Evolutionary conservation across 1,140 invertebrate species (phyloP).

Genomic region (Drosophila varians): DNA sequence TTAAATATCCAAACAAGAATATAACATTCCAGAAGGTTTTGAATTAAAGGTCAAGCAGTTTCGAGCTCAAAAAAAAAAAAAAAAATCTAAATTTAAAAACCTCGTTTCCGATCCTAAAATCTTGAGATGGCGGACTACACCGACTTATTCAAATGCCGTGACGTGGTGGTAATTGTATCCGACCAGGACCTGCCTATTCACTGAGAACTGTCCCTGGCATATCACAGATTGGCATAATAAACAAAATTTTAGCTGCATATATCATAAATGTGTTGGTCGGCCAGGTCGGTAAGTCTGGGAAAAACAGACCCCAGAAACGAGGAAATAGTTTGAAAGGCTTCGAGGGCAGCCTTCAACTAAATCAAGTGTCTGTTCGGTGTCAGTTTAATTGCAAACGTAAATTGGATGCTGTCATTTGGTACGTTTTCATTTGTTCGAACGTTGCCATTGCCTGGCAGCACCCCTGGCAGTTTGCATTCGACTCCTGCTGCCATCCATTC

Average conservation of each 20-base stretch:
- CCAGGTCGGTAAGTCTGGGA: constrained; percentile 29
- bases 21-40: neutral
- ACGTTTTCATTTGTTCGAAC: constrained; percentile 75
- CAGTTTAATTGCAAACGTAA: constrained; percentile 82
- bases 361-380: constrained; percentile 81
- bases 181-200: neutral
- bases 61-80: neutral
- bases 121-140: constrained; percentile 53
- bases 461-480: constrained; percentile 39
- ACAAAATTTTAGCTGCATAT: constrained; percentile 17
- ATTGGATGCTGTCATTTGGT: constrained; percentile 80
- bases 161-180: constrained; percentile 43
- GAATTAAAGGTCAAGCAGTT: neutral
- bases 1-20: neutral
- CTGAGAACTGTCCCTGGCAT: neutral
- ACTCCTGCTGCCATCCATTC: constrained; percentile 55
- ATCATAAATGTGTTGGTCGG: constrained; percentile 29
- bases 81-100: neutral
- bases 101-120: neutral
- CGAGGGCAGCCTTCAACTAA: constrained; percentile 54
- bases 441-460: constrained; percentile 14
- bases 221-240: constrained; percentile 13
- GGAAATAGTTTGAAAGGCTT: neutral
- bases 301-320: constrained; percentile 1
- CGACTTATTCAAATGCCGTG: constrained; percentile 50